Evolutionary conservation across 64 coral and sea anemone species (phyloP), one percentile per base, ranked within the genome.

Genomic region (Exaiptasia diaphana): DNA sequence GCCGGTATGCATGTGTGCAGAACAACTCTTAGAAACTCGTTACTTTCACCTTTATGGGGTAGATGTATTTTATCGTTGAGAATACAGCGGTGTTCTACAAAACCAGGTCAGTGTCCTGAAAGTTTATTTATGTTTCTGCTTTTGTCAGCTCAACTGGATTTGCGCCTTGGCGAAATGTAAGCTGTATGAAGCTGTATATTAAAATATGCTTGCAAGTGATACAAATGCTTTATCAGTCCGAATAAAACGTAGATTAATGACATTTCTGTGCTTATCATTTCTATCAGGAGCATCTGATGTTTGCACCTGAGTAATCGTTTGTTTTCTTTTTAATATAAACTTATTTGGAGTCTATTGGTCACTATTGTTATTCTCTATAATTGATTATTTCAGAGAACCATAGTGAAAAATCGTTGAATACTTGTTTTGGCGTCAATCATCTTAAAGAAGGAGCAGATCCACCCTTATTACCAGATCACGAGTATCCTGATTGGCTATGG

Each of bases 401-500:
- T 35, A 21, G 25, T 6, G 30, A 65, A 65, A 35, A 65, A 65
- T n/a, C n/a, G n/a, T n/a, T n/a, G n/a, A n/a, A n/a, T n/a, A n/a
- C n/a, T 31, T 94, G 86, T 38, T 68, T 77, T 56, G 91, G 91
- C n/a, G 58, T 94, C 18, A 94, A 94, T 55, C 85, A 94, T 25
- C 70, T 94, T 17, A 94, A 94, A 80, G 86, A 94, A 37, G 91
- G 81, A 31, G 55, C 27, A 0, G 91, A 94, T 20, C 91, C 85
- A 2, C 74, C 80, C 15, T 71, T 94, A 27, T 53, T 94, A 20
- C 74, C 86, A 30, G 91, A 94, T 36, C 89, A 41, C 68, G 86
- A 94, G 28, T 94, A 94, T 15, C 91, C 91, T 2, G 74, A 89
- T 14, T 94, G 91, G 91, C 32, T 94, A 36, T 94, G 91, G 91